Evolutionary conservation across 2,113 vertebrate genomes (phyloP).

Genomic region (Catagonus wagneri): DNA sequence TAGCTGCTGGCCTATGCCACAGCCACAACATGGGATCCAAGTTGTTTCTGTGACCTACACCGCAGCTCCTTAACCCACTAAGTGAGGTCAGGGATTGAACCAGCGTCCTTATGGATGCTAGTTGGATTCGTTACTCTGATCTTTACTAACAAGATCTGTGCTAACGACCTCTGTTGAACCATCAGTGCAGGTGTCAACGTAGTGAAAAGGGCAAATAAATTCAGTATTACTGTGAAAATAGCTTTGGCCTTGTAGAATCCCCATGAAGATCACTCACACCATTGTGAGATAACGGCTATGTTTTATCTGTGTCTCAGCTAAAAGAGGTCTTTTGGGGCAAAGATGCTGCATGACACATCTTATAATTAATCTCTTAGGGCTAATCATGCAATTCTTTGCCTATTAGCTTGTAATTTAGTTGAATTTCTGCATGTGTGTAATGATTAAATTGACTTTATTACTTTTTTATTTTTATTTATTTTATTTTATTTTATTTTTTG

Average conservation of each 20-base stretch:
- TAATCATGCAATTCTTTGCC: not conserved
- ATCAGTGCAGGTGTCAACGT: not conserved
- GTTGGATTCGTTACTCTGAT: no score
- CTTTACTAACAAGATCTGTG: no score
- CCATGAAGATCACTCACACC: not conserved
- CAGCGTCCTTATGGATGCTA: no score
- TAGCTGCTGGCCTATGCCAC: no score
- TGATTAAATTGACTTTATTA: not conserved
- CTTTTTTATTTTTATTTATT: not conserved
- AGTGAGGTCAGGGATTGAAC: no score
- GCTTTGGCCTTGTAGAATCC: not conserved
- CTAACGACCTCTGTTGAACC: not conserved
- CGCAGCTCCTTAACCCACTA: no score
- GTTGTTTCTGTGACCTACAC: no score
- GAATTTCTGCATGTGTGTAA: slow-evolving; percentile 18
- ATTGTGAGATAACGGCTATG: not conserved
- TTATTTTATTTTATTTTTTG: no score
- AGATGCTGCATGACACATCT: not conserved
- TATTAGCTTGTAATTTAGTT: slow-evolving; percentile 7
- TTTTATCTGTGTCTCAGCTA: not conserved
- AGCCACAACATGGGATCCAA: no score
- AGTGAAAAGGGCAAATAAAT: not conserved
- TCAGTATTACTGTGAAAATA: slow-evolving; percentile 32
- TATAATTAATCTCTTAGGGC: not conserved
- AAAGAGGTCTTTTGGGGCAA: not conserved